phyloP scores from a whole-genome alignment of 2,113 vertebrate genomes.

The Neogobius melanostomus region DNA sequence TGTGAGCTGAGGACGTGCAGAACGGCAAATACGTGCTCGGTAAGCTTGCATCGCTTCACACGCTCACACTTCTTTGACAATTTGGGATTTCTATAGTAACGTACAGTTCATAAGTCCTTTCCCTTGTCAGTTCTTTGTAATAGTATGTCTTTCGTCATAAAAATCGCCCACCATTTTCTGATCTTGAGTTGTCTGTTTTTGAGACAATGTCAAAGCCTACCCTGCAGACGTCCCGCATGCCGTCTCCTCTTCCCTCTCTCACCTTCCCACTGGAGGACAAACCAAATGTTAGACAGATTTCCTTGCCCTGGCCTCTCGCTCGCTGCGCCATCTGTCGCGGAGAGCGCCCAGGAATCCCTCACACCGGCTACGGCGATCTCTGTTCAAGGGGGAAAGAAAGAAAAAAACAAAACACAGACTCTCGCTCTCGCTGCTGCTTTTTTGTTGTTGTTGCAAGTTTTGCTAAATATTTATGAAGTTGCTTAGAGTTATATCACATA shows the following conservation, averaged over 20 bases:
- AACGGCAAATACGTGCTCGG: background rate
- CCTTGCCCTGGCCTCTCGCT: background rate
- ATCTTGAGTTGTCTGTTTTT: background rate
- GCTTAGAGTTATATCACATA: background rate
- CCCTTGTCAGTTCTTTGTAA: no score
- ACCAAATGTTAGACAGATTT: background rate
- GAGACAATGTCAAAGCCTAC: conserved; percentile 9
- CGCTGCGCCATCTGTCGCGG: conserved; percentile 5
- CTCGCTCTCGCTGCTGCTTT: no score
- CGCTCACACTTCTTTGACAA: no score
- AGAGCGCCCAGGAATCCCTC: background rate
- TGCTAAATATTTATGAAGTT: conserved; percentile 10
- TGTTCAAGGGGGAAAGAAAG: no score
- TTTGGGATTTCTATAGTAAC: no score
- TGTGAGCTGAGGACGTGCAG: conserved; percentile 17
- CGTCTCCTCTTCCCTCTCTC: conserved; percentile 25
- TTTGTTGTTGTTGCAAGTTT: background rate
- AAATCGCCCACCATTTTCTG: background rate
- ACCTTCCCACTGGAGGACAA: conserved; percentile 28
- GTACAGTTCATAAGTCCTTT: no score
- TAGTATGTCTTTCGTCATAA: no score
- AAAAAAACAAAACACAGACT: no score
- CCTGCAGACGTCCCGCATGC: background rate
- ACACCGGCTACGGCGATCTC: background rate
- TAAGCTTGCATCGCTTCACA: no score